Conservation (phyloP, 2,113 vertebrate species). For the Bothrops jararaca region DNA sequence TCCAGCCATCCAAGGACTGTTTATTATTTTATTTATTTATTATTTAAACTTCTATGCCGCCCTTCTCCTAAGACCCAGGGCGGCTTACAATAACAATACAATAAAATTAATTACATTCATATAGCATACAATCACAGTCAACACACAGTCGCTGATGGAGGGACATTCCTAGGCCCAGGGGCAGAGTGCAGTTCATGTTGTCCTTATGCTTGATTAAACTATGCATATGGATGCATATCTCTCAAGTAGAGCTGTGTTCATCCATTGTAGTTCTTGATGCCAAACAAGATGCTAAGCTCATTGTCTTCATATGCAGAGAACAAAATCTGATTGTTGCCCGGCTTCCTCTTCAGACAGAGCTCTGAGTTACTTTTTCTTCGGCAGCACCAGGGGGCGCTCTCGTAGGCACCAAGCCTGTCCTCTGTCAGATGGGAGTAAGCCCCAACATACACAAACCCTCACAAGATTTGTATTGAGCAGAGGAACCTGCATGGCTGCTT, state of each 20-base stretch:
- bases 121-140: too few relatives aligned
- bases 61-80: too few relatives aligned
- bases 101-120: too few relatives aligned
- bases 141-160: too few relatives aligned
- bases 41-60: too few relatives aligned
- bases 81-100: too few relatives aligned
- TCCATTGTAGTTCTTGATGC: background rate
- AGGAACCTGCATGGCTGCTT: constrained; percentile 31
- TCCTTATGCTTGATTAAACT: background rate
- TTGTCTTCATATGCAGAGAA: background rate
- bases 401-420: background rate
- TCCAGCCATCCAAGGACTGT: background rate
- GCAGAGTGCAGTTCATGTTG: too few relatives aligned
- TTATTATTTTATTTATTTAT: too few relatives aligned
- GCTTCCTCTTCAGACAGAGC: background rate
- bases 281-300: background rate
- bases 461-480: constrained; percentile 15
- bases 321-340: background rate
- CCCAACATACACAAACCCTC: background rate
- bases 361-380: background rate
- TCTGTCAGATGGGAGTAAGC: background rate
- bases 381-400: background rate
- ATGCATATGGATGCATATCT: background rate
- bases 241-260: background rate
- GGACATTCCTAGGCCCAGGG: too few relatives aligned